Conservation (phyloP, 2,113 vertebrate species). For the Callithrix jacchus region DNA sequence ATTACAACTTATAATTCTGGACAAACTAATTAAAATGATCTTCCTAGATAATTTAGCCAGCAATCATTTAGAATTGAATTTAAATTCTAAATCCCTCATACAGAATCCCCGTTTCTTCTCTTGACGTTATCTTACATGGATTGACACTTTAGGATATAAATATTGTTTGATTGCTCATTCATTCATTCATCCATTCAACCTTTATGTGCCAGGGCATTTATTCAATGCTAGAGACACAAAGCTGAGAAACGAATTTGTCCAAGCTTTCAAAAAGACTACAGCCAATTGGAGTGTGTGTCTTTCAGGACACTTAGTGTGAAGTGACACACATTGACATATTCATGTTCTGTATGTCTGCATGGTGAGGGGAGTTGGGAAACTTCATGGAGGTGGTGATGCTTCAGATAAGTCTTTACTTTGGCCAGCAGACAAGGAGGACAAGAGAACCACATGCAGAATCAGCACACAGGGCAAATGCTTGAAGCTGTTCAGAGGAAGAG, state of each 20-base stretch:
- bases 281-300: neutral
- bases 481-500: fast-evolving
- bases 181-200: neutral
- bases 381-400: neutral
- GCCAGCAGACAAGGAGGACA: neutral
- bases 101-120: neutral
- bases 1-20: neutral
- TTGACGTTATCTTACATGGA: neutral
- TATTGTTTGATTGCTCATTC: neutral
- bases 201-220: neutral
- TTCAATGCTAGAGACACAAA: neutral
- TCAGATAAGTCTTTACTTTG: neutral
- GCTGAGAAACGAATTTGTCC: neutral
- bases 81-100: neutral
- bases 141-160: conserved; percentile 2
- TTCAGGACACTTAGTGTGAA: neutral
- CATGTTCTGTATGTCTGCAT: fast-evolving
- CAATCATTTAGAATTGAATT: conserved; percentile 38
- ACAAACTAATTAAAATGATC: conserved; percentile 53
- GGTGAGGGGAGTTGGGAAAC: neutral
- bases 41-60: conserved; percentile 27
- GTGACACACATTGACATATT: fast-evolving
- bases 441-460: neutral
- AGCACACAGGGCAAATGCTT: neutral
- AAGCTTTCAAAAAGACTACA: neutral